Conservation (phyloP, 2,888 invertebrate species). For the Hyposoter dolosus region DNA sequence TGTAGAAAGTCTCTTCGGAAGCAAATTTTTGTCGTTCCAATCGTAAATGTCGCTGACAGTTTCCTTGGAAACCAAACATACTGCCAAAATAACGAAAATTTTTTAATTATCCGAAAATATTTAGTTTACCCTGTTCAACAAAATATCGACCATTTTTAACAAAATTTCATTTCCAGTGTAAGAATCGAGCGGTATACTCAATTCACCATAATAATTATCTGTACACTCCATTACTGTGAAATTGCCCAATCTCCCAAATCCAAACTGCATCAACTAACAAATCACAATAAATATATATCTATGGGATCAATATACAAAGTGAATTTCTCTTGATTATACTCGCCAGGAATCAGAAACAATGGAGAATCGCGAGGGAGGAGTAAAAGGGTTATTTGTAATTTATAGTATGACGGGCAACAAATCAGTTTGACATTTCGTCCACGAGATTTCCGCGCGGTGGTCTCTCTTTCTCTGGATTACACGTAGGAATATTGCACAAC, state of each 20-base stretch:
- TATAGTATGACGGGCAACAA: conserved; percentile 52
- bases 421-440: conserved; percentile 65
- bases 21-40: too few relatives aligned
- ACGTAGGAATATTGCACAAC: conserved; percentile 45
- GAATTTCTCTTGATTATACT: conserved; percentile 62
- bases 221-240: not conserved
- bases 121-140: too few relatives aligned
- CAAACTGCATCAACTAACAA: not conserved
- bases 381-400: conserved; percentile 51
- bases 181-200: not conserved
- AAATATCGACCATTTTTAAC: too few relatives aligned
- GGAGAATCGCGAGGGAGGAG: conserved; percentile 34
- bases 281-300: conserved; percentile 10
- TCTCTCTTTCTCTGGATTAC: conserved; percentile 35
- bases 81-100: too few relatives aligned
- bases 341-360: conserved; percentile 51
- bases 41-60: too few relatives aligned
- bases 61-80: too few relatives aligned
- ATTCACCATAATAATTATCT: not conserved
- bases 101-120: too few relatives aligned
- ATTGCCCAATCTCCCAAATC: not conserved
- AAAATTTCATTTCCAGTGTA: too few relatives aligned
- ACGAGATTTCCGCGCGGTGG: conserved; percentile 24
- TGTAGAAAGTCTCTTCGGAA: too few relatives aligned
- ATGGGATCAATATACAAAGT: conserved; percentile 46